Evolutionary conservation across 2,888 invertebrate genomes (phyloP).

Genomic region (Eupelmus urozonus): DNA sequence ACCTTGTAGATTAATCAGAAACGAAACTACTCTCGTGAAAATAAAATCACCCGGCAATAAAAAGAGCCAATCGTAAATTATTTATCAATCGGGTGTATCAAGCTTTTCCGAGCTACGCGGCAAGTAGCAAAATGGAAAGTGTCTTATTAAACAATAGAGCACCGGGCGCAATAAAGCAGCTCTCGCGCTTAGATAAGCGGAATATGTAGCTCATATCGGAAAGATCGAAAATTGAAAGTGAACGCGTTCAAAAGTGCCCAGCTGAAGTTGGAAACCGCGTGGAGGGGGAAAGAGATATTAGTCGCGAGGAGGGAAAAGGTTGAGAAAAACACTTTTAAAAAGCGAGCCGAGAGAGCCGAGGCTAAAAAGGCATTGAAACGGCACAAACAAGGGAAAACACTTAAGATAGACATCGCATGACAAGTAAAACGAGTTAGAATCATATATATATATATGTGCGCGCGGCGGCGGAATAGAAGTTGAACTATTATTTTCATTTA

Average conservation of each 20-base stretch:
- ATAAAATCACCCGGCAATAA: no score
- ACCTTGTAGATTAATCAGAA: no score
- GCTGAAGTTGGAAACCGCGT: neutral
- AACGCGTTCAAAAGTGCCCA: conserved; percentile 14
- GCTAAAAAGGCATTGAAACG: conserved; percentile 31
- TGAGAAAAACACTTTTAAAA: conserved; percentile 31
- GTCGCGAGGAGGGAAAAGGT: neutral
- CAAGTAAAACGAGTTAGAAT: conserved; percentile 42
- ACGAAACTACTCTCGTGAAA: no score
- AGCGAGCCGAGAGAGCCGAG: neutral
- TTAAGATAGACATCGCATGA: conserved; percentile 50
- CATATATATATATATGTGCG: conserved; percentile 1
- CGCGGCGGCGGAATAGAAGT: neutral
- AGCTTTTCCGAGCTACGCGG: no score
- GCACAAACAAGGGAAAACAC: conserved; percentile 54
- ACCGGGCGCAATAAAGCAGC: conserved; percentile 1
- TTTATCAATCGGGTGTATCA: no score
- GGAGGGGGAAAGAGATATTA: neutral
- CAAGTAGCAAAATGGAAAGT: no score
- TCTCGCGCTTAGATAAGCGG: conserved; percentile 6
- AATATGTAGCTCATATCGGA: conserved; percentile 8
- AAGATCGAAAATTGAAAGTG: conserved; percentile 35
- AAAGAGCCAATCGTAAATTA: no score
- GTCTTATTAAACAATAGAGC: conserved; percentile 16
- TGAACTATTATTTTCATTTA: conserved; percentile 24